Conservation (phyloP, 2,888 invertebrate genomes). For the Periphyllus acericola region DNA sequence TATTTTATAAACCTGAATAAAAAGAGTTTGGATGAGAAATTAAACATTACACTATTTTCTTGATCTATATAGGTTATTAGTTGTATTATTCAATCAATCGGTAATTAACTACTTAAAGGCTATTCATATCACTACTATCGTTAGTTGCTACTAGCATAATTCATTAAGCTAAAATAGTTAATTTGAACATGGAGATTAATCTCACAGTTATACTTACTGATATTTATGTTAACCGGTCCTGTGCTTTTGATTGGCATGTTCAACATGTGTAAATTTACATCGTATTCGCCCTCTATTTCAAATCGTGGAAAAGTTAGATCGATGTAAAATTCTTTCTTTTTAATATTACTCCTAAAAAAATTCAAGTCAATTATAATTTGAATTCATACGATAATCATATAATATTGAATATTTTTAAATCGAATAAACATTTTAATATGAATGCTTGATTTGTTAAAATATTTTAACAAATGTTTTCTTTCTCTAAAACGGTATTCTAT, state of each 20-base stretch:
- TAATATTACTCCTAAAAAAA: constrained; percentile 67
- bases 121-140: too few relatives aligned
- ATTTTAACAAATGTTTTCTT: neutral
- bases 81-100: too few relatives aligned
- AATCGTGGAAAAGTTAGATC: constrained; percentile 71
- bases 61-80: too few relatives aligned
- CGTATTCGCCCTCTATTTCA: constrained; percentile 72
- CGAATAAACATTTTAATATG: neutral
- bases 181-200: neutral
- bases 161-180: too few relatives aligned
- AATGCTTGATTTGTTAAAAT: neutral
- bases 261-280: constrained; percentile 72
- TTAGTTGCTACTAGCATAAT: too few relatives aligned
- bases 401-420: neutral
- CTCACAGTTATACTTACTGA: constrained; percentile 68
- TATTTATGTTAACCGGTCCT: constrained; percentile 73
- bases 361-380: constrained; percentile 6
- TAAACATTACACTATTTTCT: too few relatives aligned
- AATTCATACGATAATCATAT: neutral
- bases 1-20: too few relatives aligned
- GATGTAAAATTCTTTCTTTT: constrained; percentile 69
- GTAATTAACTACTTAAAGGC: too few relatives aligned
- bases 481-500: neutral
- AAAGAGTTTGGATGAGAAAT: too few relatives aligned
- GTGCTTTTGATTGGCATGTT: constrained; percentile 72